Base-by-base conservation (phyloP, 2,888 invertebrate genomes). In the Eupithecia centaureata region DNA sequence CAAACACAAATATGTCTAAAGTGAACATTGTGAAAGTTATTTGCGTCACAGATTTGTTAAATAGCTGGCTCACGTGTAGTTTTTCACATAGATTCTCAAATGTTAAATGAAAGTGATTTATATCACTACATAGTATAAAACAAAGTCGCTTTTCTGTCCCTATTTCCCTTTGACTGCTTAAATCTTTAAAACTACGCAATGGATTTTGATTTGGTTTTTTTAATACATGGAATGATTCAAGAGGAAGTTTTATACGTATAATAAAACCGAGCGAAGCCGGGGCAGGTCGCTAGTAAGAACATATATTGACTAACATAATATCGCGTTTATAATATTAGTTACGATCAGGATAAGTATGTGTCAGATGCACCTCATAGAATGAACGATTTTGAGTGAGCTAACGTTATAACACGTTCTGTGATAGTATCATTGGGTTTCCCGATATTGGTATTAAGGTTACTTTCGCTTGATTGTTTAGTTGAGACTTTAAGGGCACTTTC, bases 401-500 rank as follows among this genome's bases (percentile, higher is more conserved):
- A 61, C 71, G 69, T 56, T 70, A 68, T 35, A 25, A 4, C 25
- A 10, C 38, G 25, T 58, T 51, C 71, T 63, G 18, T 60, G 28
- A 3, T 54, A 38, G 38, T 62, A 76, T 80, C 80, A 73, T 83
- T 71, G 67, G 65, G 71, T 85, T 83, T 79, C 83, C 79, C 68
- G 78, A 74, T 74, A 74, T 66, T 61, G 63, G 63, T 62, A 68
- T 71, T 68, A 75, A 72, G 71, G 72, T 64, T 67, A 79, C 80
- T 79, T 79, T 80, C 79, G 75, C 76, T 73, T 35, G 56, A 57
- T 59, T 67, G 68, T 61, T 71, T 66, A 68, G 71, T 67, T 70
- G 70, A 68, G 67, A 72, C 74, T 77, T 77, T 79, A 84, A 85
- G 84, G 85, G 82, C 81, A 83, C 85, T 86, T 85, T 85, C 85